A percentile compares a stretch with the other conserved stretches of the same genome.
phyloP scores from a whole-genome alignment of 2,888 invertebrate genomes.

The Choreutis nemorana region DNA sequence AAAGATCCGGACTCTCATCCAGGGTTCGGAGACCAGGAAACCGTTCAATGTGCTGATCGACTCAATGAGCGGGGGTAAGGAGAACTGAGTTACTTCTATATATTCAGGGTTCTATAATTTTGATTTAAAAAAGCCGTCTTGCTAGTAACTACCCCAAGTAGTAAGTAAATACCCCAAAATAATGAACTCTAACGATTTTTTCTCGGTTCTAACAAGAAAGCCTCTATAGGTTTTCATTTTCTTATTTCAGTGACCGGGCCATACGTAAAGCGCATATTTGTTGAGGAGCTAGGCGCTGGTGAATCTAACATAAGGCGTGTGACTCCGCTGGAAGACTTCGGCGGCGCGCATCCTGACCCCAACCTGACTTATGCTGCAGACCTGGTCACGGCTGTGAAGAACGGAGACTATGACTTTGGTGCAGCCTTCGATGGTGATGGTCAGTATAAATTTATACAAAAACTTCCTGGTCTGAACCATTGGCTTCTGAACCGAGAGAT shows the following conservation, averaged over 20 bases:
- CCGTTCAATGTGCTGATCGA: conserved; percentile 90
- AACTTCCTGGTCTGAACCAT: neutral
- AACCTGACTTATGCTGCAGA: conserved; percentile 91
- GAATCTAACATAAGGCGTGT: conserved; percentile 77
- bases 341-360: conserved; percentile 96
- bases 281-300: conserved; percentile 83
- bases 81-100: neutral
- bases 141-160: too few species aligned
- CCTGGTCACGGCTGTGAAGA: conserved; percentile 73
- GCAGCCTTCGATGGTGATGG: conserved; percentile 99
- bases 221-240: too few species aligned
- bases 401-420: conserved; percentile 73
- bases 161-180: neutral
- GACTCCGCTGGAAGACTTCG: conserved; percentile 91
- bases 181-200: neutral
- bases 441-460: conserved; percentile 14
- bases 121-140: too few species aligned
- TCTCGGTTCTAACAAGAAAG: neutral
- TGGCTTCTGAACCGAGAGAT: neutral
- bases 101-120: neutral
- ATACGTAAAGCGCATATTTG: conserved; percentile 89
- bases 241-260: conserved; percentile 98
- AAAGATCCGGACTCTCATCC: conserved; percentile 76
- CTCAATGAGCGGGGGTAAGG: conserved; percentile 90
- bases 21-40: conserved; percentile 70